These are phyloP conservation scores for Masticophis lateralis DNA, from an alignment of 2,797 vertebrate species.

Conservation along the genomic window DNA sequence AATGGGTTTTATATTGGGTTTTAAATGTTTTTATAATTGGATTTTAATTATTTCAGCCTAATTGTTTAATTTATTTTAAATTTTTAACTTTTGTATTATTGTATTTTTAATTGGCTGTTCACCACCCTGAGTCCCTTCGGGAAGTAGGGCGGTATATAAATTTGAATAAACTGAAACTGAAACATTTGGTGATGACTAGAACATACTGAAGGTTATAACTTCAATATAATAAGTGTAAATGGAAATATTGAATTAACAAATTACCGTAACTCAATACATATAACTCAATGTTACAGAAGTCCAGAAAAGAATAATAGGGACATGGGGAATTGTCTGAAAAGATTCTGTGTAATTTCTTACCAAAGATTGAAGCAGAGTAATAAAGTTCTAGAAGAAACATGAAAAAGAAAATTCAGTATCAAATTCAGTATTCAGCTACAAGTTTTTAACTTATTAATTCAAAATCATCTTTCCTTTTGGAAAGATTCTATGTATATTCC, in stretches of 20 bases:
- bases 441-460: not conserved
- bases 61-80: no score
- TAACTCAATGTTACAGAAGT: not conserved
- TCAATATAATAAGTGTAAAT: not conserved
- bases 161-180: no score
- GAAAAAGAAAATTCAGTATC: not conserved
- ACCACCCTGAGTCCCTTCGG: no score
- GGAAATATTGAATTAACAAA: not conserved
- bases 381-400: not conserved
- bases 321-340: not conserved
- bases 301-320: not conserved
- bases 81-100: no score
- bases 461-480: not conserved
- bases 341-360: not conserved
- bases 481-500: not conserved
- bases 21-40: no score
- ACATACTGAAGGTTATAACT: not conserved
- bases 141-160: no score
- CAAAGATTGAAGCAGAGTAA: not conserved
- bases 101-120: no score
- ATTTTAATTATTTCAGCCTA: no score
- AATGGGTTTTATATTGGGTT: no score
- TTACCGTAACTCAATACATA: not conserved
- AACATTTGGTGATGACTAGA: no score
- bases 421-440: not conserved